These are phyloP conservation scores for Gouania willdenowi DNA, from an alignment of 2,797 vertebrate genomes.

Conservation along the genomic window DNA sequence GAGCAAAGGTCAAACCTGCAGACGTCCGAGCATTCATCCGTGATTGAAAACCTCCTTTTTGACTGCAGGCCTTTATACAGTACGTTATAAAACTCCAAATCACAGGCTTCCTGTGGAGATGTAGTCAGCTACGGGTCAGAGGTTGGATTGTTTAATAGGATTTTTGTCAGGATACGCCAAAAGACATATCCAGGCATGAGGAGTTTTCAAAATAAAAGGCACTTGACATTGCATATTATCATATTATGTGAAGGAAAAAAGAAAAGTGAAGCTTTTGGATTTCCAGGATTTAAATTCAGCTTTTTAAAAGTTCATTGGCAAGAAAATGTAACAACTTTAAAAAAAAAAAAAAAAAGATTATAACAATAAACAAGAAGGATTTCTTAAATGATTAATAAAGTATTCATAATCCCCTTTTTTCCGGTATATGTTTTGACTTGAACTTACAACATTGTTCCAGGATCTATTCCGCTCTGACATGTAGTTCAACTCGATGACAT, in stretches of 20 bases:
- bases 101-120: slow-evolving; percentile 31
- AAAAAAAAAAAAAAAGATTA: not conserved
- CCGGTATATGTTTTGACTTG: too few relatives aligned
- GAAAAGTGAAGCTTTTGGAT: not conserved
- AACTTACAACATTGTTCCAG: too few relatives aligned
- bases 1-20: slow-evolving; percentile 10
- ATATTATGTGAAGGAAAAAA: slow-evolving; percentile 7
- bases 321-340: too few relatives aligned
- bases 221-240: slow-evolving; percentile 22
- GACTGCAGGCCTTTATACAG: slow-evolving; percentile 40
- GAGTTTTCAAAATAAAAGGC: slow-evolving; percentile 48
- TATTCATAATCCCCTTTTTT: too few relatives aligned
- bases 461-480: too few relatives aligned
- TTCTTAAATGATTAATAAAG: too few relatives aligned
- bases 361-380: too few relatives aligned
- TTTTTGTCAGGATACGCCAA: slow-evolving; percentile 38
- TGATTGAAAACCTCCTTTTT: slow-evolving; percentile 24
- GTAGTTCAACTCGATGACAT: slow-evolving; percentile 14
- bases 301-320: too few relatives aligned
- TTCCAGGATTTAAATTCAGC: too few relatives aligned
- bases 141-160: slow-evolving; percentile 54
- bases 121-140: slow-evolving; percentile 41
- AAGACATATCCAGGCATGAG: slow-evolving; percentile 43
- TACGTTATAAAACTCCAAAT: slow-evolving; percentile 49
- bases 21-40: slow-evolving; percentile 22